Evolutionary conservation across 2,888 invertebrate species (phyloP), one percentile per base, ranked within the genome.

Genomic region (Leptopilina syphax): DNA sequence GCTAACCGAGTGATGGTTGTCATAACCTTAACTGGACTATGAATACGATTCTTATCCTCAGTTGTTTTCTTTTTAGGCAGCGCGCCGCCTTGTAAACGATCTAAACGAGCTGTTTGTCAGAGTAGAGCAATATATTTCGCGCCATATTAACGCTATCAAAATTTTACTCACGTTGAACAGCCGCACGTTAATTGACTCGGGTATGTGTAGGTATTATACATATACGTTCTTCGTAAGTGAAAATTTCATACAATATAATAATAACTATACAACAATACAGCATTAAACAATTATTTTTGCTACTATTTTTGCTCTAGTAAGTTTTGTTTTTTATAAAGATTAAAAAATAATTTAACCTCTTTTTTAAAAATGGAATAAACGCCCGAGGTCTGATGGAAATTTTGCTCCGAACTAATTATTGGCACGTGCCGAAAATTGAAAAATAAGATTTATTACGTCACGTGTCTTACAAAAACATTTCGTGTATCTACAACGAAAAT

Each of bases 1-100:
- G 88, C 88, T 83, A 85, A 84, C 86, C 84, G 85, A 84, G 83
- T 81, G 85, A 82, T 78, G 87, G 85, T 88, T 88, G 86, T 88
- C 88, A 86, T 89, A 88, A 88, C 80, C 86, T 88, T 88, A 87
- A 89, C 86, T 73, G 73, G 57, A 73, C 54, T 73, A 34, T 34
- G 73, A 27, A 73, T 27, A 73, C n/a, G n/a, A 57, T 57, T 73
- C 73, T 73, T 73, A 54, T 24, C 54, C 57, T 73, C 12, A 5
- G 8, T 47, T 47, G 3, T 50, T 54, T 57, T 73, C 34, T 73
- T 34, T 34, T 34, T 34, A 34, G 73, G 57, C 73, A 73, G 73
- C 73, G 73, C 73, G 73, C 18, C 73, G 73, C 10, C 73, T 73
- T 73, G 73, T 73, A 73, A 73, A 27, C 54, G 54, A 54, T 54